Base-by-base conservation (phyloP, 2,888 invertebrate species). In the Polymixis flavicincta region DNA sequence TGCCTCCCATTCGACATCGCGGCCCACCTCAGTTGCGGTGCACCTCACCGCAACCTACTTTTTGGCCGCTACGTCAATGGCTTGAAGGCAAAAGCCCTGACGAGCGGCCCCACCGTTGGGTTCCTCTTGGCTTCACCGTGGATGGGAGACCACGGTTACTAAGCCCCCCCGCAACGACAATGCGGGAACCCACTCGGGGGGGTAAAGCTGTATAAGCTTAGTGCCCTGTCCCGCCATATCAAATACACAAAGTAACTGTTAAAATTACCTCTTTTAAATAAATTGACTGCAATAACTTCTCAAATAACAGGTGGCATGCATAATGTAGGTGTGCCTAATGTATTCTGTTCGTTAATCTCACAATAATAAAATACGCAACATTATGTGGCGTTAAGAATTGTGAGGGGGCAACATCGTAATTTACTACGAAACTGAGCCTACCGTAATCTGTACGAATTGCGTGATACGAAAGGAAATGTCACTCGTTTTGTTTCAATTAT, bases 401-500 rank as follows among this genome's bases (percentile, higher is more conserved):
- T 59, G 75, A 76, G 74, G 76, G 67, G 72, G 71, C 84, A 85
- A 89, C 87, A 85, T 85, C 87, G 84, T 86, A 88, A 86, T 88
- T 87, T 85, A 88, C 85, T 71, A 82, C 82, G 77, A 78, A 88
- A 88, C 87, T 84, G 87, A 86, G 86, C 82, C 74, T 76, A 84
- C 87, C 84, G 89, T 90, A 92, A 93, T 93, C 91, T 92, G 85
- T 85, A 82, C 87, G 87, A 90, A 92, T 92, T 90, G 92, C 93
- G 93, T 93, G 93, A 92, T 91, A 88, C 79, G 91, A 90, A 93
- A 92, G 88, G 87, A 91, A 93, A 93, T 92, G 90, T 89, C 89
- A 89, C 88, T 89, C 92, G 90, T 90, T 93, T 91, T 91, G 90
- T 92, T 92, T 92, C 92, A 92, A 93, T 93, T 92, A 92, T 89